phyloP scores from a whole-genome alignment of 2,113 vertebrate species.

The Muscicapa adusta region DNA sequence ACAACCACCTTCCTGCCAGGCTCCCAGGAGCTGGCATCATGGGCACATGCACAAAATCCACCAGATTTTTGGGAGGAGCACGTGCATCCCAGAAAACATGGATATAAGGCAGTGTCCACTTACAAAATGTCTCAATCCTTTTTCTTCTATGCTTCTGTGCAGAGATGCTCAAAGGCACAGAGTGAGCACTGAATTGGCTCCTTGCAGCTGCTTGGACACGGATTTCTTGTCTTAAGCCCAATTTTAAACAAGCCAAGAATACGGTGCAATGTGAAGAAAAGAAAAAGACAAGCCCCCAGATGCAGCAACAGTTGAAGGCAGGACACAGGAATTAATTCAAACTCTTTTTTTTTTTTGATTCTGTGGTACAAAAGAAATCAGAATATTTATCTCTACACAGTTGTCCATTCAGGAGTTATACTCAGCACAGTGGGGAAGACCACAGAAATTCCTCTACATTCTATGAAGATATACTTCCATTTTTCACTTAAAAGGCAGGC shows the following conservation, averaged over 20 bases:
- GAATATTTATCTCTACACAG: neutral
- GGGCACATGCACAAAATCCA: neutral
- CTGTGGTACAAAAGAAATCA: neutral
- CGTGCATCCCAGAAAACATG: neutral
- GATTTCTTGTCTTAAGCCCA: neutral
- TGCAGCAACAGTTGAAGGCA: neutral
- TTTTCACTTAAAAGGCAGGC: slow-evolving; percentile 8
- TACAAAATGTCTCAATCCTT: neutral
- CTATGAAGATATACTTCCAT: neutral
- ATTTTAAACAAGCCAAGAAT: slow-evolving; percentile 12
- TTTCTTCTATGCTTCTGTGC: neutral
- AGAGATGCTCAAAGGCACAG: neutral
- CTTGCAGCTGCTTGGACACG: neutral
- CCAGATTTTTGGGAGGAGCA: neutral
- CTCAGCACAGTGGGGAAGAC: neutral
- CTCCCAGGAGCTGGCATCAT: neutral
- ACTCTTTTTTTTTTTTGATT: neutral
- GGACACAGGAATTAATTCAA: neutral
- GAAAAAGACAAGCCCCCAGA: neutral
- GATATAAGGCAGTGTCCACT: neutral
- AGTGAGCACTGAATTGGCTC: neutral
- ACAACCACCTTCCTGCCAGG: neutral
- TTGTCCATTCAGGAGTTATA: neutral
- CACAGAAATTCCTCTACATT: neutral
- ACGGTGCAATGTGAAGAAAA: neutral